phyloP scores from a whole-genome alignment of 1,140 invertebrate species.

The Hormaphis cornu region DNA sequence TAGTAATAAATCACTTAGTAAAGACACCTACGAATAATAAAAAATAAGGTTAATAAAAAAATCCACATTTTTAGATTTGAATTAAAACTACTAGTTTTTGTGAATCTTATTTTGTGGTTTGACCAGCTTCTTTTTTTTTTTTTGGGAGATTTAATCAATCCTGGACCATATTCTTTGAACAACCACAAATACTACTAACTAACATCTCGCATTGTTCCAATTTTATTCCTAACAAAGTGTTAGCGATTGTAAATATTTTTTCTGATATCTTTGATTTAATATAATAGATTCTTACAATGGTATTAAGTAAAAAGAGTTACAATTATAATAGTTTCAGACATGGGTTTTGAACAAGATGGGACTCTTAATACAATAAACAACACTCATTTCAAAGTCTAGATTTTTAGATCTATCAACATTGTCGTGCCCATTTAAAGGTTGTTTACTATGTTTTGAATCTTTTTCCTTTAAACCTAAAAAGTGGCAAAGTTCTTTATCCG shows the following conservation, averaged over 20 bases:
- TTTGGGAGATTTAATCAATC: constrained; percentile 66
- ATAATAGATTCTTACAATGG: constrained; percentile 56
- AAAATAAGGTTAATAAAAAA: not conserved
- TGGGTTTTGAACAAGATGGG: not conserved
- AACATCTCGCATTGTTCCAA: constrained; percentile 66
- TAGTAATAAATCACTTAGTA: constrained; percentile 94
- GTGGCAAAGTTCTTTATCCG: constrained; percentile 73
- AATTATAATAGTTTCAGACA: too few species aligned
- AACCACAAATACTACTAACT: constrained; percentile 62
- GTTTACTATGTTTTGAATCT: constrained; percentile 48
- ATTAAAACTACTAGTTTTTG: constrained; percentile 74
- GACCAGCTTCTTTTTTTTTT: constrained; percentile 86
- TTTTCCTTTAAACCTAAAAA: constrained; percentile 66
- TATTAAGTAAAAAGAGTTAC: too few species aligned
- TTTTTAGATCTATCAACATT: constrained; percentile 62
- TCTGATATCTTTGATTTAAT: not conserved
- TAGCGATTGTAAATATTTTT: not conserved
- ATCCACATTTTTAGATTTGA: constrained; percentile 5
- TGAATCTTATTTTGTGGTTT: constrained; percentile 82
- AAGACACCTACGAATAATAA: constrained; percentile 59
- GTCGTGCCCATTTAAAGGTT: constrained; percentile 47
- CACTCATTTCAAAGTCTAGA: constrained; percentile 55
- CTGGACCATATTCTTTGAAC: constrained; percentile 74
- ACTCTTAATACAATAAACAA: not conserved
- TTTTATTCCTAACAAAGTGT: constrained; percentile 49